These are phyloP conservation scores for Axea sp. DNA, from an alignment of 2,888 invertebrate genomes.

Conservation along the genomic window DNA sequence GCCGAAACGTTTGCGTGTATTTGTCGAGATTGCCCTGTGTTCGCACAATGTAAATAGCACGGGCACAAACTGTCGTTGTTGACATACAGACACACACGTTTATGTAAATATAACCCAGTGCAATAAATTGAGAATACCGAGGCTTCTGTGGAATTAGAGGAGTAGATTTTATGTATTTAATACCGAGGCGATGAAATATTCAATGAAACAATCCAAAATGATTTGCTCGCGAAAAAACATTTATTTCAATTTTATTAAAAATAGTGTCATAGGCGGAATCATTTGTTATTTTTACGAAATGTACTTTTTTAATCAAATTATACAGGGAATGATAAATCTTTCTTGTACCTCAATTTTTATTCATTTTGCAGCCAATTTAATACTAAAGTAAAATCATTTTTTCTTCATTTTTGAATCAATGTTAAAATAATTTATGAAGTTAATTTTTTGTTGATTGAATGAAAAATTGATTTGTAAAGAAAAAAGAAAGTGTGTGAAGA, in stretches of 20 bases:
- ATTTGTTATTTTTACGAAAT: no score
- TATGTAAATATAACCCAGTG: conserved; percentile 29
- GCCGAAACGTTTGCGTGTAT: conserved; percentile 1
- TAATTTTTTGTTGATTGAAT: no score
- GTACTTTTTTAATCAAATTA: no score
- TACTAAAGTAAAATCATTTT: no score
- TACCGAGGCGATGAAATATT: conserved; percentile 8
- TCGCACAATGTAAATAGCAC: conserved; percentile 27
- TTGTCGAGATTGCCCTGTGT: conserved; percentile 8
- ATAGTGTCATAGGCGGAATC: no score
- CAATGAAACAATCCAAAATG: background rate
- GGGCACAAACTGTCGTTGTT: conserved; percentile 32
- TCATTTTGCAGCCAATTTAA: no score
- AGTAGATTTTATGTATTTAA: conserved; percentile 25
- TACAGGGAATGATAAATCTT: no score
- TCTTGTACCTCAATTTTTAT: no score
- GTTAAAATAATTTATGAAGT: no score
- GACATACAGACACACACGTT: conserved; percentile 18
- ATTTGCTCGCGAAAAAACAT: background rate
- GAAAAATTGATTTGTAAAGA: no score
- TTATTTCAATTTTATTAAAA: background rate
- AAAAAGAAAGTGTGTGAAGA: no score
- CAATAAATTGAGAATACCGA: conserved; percentile 33
- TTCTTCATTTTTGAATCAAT: no score
- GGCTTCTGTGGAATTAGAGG: conserved; percentile 24